Percentiles rank a stretch among this genome's conserved stretches.
phyloP scores from a whole-genome alignment of 2,797 vertebrate species.

The Lates japonicus region DNA sequence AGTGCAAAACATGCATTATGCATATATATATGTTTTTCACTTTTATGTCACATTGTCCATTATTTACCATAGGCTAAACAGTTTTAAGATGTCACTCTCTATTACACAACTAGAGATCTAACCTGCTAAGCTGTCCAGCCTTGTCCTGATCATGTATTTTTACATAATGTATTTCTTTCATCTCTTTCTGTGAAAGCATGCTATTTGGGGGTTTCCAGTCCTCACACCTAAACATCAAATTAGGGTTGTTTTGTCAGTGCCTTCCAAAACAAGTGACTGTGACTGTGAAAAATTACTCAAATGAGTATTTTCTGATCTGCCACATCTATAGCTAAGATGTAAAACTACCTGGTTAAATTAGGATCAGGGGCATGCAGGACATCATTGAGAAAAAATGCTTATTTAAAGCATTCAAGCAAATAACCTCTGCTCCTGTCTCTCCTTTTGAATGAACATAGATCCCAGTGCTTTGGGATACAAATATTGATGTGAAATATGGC shows the following conservation, averaged over 20 bases:
- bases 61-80: slow-evolving; percentile 2
- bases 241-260: neutral
- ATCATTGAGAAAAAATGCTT: neutral
- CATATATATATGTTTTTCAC: neutral
- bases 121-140: neutral
- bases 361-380: neutral
- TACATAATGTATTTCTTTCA: neutral
- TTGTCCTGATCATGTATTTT: neutral
- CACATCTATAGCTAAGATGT: neutral
- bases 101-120: neutral
- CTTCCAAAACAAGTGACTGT: neutral
- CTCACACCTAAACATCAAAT: neutral
- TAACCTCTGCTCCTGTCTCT: slow-evolving; percentile 1
- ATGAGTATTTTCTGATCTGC: slow-evolving; percentile 1
- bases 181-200: neutral
- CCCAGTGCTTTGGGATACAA: slow-evolving; percentile 14
- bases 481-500: slow-evolving; percentile 19
- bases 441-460: slow-evolving; percentile 19
- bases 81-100: neutral
- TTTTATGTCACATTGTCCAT: neutral
- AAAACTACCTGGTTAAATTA: slow-evolving; percentile 3
- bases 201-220: neutral
- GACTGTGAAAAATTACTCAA: neutral
- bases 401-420: neutral
- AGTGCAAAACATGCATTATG: slow-evolving; percentile 25